phyloP scores from a whole-genome alignment of 2,888 invertebrate species.

The Incurvaria masculella region DNA sequence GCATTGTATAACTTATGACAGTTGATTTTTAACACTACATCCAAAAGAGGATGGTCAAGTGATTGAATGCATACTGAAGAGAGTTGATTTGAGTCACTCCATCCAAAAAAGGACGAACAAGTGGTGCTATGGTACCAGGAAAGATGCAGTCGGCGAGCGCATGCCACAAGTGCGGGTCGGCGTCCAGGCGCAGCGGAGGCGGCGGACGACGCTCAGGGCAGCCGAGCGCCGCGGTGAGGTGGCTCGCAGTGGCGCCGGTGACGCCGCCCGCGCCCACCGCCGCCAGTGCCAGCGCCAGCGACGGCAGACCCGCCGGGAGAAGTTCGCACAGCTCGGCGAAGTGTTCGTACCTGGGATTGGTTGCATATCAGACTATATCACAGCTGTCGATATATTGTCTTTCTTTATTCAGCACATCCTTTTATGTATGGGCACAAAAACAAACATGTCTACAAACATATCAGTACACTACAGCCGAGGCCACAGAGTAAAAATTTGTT shows the following conservation, averaged over 20 bases:
- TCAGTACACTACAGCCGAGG: no score
- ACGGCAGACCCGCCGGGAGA: conserved; percentile 63
- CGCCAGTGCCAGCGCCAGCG: conserved; percentile 58
- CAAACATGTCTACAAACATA: no score
- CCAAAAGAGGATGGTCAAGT: no score
- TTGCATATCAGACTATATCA: no score
- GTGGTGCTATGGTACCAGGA: conserved; percentile 41
- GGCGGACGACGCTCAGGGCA: conserved; percentile 36
- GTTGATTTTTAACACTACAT: no score
- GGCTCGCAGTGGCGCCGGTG: conserved; percentile 44
- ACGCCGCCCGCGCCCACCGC: conserved; percentile 60
- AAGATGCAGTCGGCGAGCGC: conserved; percentile 61
- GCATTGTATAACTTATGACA: no score
- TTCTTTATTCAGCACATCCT: no score
- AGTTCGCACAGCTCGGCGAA: conserved; percentile 67
- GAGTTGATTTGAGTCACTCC: neutral
- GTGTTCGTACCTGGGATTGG: conserved; percentile 60
- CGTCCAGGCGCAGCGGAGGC: conserved; percentile 53
- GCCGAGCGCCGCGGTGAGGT: conserved; percentile 46
- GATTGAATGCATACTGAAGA: no score
- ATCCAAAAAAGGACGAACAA: no score
- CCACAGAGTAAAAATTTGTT: no score
- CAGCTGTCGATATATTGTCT: no score
- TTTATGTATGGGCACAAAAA: no score
- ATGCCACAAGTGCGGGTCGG: conserved; percentile 61